phyloP scores from a whole-genome alignment of 2,113 vertebrate genomes.

The Pangasianodon hypophthalmus region DNA sequence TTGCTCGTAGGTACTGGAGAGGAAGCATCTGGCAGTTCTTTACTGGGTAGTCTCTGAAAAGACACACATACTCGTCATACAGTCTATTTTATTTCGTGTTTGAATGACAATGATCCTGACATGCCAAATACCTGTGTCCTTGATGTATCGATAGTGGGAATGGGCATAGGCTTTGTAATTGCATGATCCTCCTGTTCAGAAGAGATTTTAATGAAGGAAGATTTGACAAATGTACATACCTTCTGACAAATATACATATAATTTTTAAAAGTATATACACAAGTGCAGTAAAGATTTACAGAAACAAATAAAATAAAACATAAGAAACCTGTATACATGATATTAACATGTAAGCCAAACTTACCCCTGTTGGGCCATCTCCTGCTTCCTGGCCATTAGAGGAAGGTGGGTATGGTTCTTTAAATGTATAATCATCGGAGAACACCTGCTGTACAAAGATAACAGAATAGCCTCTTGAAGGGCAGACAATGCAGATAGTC shows the following conservation, averaged over 20 bases:
- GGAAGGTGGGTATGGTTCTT: constrained; percentile 72
- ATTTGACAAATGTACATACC: neutral
- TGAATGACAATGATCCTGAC: neutral
- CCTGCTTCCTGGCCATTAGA: constrained; percentile 64
- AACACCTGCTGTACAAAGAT: constrained; percentile 39
- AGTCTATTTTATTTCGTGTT: neutral
- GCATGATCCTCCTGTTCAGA: constrained; percentile 68
- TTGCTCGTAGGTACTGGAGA: constrained; percentile 90
- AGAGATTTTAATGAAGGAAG: neutral
- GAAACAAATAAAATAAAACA: neutral
- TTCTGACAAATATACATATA: neutral
- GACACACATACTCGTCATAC: neutral
- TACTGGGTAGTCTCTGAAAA: constrained; percentile 88
- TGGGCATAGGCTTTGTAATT: constrained; percentile 78
- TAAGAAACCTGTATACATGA: neutral
- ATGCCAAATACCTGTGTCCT: constrained; percentile 84
- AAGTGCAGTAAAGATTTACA: neutral
- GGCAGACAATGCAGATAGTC: neutral
- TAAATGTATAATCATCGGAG: constrained; percentile 73
- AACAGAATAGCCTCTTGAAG: neutral
- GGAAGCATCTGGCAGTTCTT: constrained; percentile 93
- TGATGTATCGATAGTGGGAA: constrained; percentile 84
- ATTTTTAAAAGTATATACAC: neutral
- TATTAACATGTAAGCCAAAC: neutral
- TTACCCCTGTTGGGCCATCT: constrained; percentile 65